These are phyloP conservation scores for Dryas iulia DNA, from an alignment of 1,140 invertebrate species.

Conservation along the genomic window DNA sequence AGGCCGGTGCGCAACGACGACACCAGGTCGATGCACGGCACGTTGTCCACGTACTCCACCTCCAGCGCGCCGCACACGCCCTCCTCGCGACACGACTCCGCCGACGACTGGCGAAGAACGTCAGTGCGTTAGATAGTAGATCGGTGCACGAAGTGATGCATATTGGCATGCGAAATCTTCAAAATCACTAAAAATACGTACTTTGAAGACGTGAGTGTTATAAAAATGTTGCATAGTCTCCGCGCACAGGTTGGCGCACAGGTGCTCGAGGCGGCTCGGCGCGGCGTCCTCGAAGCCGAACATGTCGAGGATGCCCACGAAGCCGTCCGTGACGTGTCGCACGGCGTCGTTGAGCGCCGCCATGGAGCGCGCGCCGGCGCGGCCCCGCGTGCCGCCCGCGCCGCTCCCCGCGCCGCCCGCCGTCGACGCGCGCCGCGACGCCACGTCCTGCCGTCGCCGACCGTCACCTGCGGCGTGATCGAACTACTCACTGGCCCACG, in stretches of 20 bases:
- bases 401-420: conserved; percentile 89
- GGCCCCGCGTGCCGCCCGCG: conserved; percentile 67
- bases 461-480: conserved; percentile 22
- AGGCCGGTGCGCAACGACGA: conserved; percentile 95
- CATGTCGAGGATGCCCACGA: conserved; percentile 97
- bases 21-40: conserved; percentile 96
- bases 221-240: conserved; percentile 99
- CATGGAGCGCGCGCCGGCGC: conserved; percentile 94
- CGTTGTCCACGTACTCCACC: conserved; percentile 97
- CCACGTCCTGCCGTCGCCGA: conserved; percentile 90
- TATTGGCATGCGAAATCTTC: neutral
- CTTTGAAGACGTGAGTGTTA: conserved; percentile 97
- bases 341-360: conserved; percentile 95
- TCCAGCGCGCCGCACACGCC: conserved; percentile 94
- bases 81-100: conserved; percentile 96
- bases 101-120: conserved; percentile 82
- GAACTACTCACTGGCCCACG: neutral
- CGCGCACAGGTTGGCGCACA: conserved; percentile 96
- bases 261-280: conserved; percentile 93
- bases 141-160: neutral
- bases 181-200: neutral
- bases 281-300: conserved; percentile 97
- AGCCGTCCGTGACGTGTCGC: conserved; percentile 95
- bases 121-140: neutral
- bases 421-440: conserved; percentile 92